Percentiles rank a stretch among this genome's conserved stretches.
These are phyloP conservation scores for Maccullochella peelii DNA, from an alignment of 2,113 vertebrate genomes.

Conservation along the genomic window DNA sequence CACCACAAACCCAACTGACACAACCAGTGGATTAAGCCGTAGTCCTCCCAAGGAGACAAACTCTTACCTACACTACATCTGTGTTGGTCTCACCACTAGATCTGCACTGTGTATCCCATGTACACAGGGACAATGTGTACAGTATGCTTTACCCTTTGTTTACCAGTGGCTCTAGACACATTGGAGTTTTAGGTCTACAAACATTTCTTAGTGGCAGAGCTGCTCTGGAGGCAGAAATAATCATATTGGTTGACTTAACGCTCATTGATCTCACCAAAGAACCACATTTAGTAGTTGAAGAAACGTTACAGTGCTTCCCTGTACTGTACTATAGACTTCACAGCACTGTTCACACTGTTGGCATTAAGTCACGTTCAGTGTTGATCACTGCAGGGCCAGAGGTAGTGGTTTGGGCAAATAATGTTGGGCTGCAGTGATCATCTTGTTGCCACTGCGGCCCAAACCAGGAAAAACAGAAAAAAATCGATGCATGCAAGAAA, in stretches of 20 bases:
- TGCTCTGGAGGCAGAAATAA: not conserved
- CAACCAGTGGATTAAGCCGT: constrained; percentile 55
- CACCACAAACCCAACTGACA: constrained; percentile 32
- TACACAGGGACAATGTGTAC: not conserved
- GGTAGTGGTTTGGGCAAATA: not conserved
- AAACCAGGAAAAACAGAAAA: not conserved
- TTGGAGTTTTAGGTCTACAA: not conserved
- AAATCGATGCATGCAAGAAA: not conserved
- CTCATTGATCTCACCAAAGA: not conserved
- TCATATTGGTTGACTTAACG: not conserved
- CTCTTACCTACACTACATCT: constrained; percentile 1
- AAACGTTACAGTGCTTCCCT: not conserved
- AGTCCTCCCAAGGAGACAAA: constrained; percentile 14
- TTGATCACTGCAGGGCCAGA: not conserved
- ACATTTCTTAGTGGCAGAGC: not conserved
- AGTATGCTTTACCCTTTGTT: not conserved
- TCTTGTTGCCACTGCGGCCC: not conserved
- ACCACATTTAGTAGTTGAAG: not conserved
- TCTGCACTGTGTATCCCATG: not conserved
- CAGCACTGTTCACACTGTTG: not conserved
- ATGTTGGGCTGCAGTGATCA: not conserved
- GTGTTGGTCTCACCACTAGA: not conserved
- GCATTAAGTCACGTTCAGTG: not conserved
- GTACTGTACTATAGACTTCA: not conserved
- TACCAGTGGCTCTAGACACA: not conserved